Evolutionary conservation across 2,797 vertebrate genomes (phyloP), one percentile per base, ranked within the genome.

Genomic region (Oophaga sylvatica): DNA sequence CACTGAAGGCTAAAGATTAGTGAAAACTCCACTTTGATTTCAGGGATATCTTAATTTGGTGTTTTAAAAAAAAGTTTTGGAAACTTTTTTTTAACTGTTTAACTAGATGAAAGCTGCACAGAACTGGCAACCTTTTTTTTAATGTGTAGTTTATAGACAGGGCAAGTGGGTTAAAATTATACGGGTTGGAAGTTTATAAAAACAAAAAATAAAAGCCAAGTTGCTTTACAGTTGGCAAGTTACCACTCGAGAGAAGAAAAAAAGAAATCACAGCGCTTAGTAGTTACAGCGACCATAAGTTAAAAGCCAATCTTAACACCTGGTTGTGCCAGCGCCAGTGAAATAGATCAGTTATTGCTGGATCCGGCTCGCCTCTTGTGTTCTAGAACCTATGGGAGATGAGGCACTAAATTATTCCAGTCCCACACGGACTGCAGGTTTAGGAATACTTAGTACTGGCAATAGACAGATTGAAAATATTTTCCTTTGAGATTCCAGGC

Each of bases 161-260:
- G 93, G 93, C 92, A 94, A 95, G 90, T 90, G 89, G 71, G 57
- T 90, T 94, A 92, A 90, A 92, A 87, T 92, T 93, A 90, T 91
- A 91, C 92, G 93, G 91, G 91, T 93, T 94, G 92, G 90, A 93
- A 94, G 92, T 94, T 93, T 93, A 93, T 93, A 91, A 94, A 94
- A 95, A 93, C 90, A 94, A 90, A 86, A 92, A 82, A 88, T 92
- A 81, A 88, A 80, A 90, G 92, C 93, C 92, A 92, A 93, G 91
- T 93, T 93, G 90, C 92, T 92, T 92, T 92, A 92, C 92, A 92
- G 90, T 91, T 93, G 92, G 93, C 93, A 93, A 91, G 85, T 90
- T 91, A 87, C 92, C 85, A 60, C 91, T 93, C 93, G 85, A 91
- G 20, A 76, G 91, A 41, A 62, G 59, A 62, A 85, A 19, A 80